A percentile compares a stretch with the other conserved stretches of the same genome.
These are phyloP conservation scores for Holotrichia oblita DNA, from an alignment of 1,140 invertebrate species.

Conservation along the genomic window DNA sequence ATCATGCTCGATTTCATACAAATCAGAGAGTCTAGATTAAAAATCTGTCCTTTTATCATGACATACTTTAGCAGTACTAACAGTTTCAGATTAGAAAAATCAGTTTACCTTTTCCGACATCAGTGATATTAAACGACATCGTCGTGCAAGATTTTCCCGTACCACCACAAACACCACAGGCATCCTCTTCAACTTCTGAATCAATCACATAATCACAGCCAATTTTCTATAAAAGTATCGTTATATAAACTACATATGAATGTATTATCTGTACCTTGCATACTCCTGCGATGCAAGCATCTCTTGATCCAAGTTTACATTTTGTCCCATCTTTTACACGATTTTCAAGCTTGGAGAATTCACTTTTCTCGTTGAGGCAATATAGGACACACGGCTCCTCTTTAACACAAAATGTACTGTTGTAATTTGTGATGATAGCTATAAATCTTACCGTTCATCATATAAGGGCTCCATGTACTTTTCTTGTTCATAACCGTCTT, in stretches of 20 bases:
- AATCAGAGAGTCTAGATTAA: background rate
- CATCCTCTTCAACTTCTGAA: constrained; percentile 72
- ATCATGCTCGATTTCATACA: background rate
- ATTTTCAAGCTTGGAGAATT: constrained; percentile 60
- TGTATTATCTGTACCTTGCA: constrained; percentile 62
- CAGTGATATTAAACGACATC: background rate
- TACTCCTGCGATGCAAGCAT: constrained; percentile 68
- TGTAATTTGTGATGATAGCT: background rate
- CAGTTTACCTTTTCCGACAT: background rate
- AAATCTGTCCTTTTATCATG: no score
- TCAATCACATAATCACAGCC: constrained; percentile 75
- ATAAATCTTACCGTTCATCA: constrained; percentile 56
- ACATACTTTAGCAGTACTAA: no score
- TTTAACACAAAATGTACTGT: constrained; percentile 46
- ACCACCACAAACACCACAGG: constrained; percentile 76
- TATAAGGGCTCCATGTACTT: constrained; percentile 66
- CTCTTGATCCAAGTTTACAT: constrained; percentile 67
- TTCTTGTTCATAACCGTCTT: constrained; percentile 58
- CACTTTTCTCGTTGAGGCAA: constrained; percentile 65
- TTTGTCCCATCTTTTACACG: constrained; percentile 67
- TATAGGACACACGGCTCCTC: constrained; percentile 66
- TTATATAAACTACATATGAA: constrained; percentile 30
- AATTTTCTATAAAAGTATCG: constrained; percentile 63
- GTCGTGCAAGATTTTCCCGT: constrained; percentile 70
- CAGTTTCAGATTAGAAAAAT: no score